Evolutionary conservation across 2,888 invertebrate genomes (phyloP), one percentile per base, ranked within the genome.

Genomic region (Lasioglossum malachurum): DNA sequence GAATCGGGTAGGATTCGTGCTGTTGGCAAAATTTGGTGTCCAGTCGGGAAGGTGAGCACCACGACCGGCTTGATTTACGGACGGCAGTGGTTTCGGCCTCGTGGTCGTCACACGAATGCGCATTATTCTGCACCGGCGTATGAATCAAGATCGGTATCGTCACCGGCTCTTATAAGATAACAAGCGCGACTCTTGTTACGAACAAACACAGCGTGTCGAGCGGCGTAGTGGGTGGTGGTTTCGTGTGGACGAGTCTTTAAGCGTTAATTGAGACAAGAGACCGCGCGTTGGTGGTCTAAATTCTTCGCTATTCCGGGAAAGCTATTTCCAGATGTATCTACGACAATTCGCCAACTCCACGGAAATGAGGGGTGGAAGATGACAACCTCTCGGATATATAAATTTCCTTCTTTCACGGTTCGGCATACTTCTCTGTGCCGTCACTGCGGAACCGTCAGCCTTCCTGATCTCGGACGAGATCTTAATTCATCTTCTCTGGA

Each of bases 291-390:
- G 90, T 91, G 92, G 92, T 93, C 91, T 92, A 91, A 93, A 93
- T 93, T 93, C 92, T 90, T 89, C 88, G 89, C 88, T 91, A 91
- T 93, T 93, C 92, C 87, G 89, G 91, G 93, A 93, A 93, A 86
- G 78, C 88, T 91, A 92, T 92, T 90, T 89, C 92, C 87, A 88
- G 87, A 87, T 69, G 84, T 87, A 91, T 91, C 91, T 89, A 89
- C 90, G 91, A 91, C 91, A 91, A 91, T 91, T 91, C 90, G 89
- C 89, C 91, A 87, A 89, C 87, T 87, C 89, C 87, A 88, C 85
- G 90, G 89, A 89, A 91, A 91, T 80, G 80, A 82, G 86, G 90
- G 87, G 79, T 89, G 88, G 82, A 85, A 69, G 87, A 89, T 90
- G 91, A 90, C 91, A 87, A 60, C 27, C 85, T 35, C 88, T 64